Percentiles rank a stretch among this genome's conserved stretches.
Conservation (phyloP, 1,140 invertebrate genomes). For the Octopus bimaculoides region DNA sequence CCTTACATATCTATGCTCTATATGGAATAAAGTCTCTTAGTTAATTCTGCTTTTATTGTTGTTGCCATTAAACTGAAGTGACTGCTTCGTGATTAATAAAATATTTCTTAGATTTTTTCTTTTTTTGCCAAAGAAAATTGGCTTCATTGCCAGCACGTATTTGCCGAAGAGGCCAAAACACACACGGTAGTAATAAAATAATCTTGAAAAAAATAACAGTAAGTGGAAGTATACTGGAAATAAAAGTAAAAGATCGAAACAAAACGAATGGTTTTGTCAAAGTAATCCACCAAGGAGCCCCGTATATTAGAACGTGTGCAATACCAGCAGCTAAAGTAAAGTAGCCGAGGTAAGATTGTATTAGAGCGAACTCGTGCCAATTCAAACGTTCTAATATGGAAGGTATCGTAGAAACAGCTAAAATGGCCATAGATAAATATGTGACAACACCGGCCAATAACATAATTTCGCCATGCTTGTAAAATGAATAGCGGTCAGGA, state of each 20-base stretch:
- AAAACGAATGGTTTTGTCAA: conserved; percentile 25
- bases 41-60: too few relatives aligned
- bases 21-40: too few relatives aligned
- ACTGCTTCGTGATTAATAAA: too few relatives aligned
- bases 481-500: conserved; percentile 35
- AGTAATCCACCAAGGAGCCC: conserved; percentile 35
- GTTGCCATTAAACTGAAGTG: too few relatives aligned
- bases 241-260: conserved; percentile 36
- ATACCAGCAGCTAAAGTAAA: conserved; percentile 36
- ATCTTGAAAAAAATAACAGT: conserved; percentile 39
- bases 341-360: conserved; percentile 49
- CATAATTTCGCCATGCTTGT: conserved; percentile 46
- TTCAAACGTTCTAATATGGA: conserved; percentile 45
- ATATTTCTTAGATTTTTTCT: not conserved
- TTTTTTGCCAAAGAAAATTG: not conserved
- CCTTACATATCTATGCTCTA: too few relatives aligned
- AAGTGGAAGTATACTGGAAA: conserved; percentile 39
- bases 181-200: conserved; percentile 30
- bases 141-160: conserved; percentile 42
- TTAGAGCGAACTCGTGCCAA: conserved; percentile 48
- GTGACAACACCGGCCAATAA: conserved; percentile 41
- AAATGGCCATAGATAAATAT: conserved; percentile 37
- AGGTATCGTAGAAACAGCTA: conserved; percentile 45
- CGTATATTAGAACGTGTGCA: conserved; percentile 44
- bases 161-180: conserved; percentile 31